Percentiles rank a stretch among this genome's conserved stretches.
phyloP scores from a whole-genome alignment of 2,888 invertebrate genomes.

The Drosophila robusta region DNA sequence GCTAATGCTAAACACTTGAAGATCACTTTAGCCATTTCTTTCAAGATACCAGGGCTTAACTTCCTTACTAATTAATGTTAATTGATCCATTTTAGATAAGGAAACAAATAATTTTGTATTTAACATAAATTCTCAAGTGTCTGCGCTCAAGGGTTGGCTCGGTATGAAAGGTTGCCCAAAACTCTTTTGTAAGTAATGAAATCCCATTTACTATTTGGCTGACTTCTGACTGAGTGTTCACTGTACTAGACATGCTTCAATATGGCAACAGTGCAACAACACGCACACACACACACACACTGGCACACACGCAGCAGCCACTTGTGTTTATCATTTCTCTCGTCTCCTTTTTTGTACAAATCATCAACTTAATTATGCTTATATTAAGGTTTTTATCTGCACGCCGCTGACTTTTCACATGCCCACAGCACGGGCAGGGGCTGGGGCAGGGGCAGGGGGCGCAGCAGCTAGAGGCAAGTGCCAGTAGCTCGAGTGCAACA shows the following conservation, averaged over 20 bases:
- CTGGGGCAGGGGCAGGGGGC: background rate
- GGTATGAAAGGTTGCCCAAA: conserved; percentile 1
- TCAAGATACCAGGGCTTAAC: background rate
- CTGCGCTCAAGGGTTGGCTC: conserved; percentile 17
- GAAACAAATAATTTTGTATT: conserved; percentile 6
- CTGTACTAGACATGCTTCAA: conserved; percentile 37
- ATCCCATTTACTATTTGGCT: conserved; percentile 15
- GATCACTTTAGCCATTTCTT: background rate
- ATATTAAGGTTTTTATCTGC: conserved; percentile 80
- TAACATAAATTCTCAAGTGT: conserved; percentile 15
- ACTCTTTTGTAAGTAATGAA: conserved; percentile 6
- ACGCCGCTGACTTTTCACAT: conserved; percentile 75
- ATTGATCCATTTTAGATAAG: conserved; percentile 22
- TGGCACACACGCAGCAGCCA: conserved; percentile 34
- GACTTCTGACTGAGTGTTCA: conserved; percentile 9
- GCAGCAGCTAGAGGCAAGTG: conserved; percentile 63
- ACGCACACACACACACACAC: conserved; percentile 11
- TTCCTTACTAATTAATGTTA: conserved; percentile 18
- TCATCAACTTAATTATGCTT: conserved; percentile 82
- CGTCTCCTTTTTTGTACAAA: conserved; percentile 77
- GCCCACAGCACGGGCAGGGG: conserved; percentile 22
- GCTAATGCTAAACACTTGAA: conserved; percentile 11
- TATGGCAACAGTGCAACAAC: conserved; percentile 43
- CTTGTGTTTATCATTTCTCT: conserved; percentile 73
- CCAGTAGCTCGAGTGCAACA: conserved; percentile 80